Evolutionary conservation across 1,140 invertebrate species (phyloP).

Genomic region (Habropoda laboriosa): DNA sequence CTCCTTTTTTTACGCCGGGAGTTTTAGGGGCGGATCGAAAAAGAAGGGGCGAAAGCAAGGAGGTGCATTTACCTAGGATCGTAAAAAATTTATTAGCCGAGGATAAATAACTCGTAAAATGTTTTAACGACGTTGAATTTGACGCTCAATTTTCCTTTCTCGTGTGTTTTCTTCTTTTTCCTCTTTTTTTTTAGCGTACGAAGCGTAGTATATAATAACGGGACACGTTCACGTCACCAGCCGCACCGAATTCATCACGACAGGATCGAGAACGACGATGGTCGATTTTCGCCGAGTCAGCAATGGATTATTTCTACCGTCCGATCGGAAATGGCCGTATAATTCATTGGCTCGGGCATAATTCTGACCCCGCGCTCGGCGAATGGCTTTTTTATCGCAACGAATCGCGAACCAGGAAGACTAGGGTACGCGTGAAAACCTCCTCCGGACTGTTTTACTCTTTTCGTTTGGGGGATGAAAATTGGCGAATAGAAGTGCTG

Average conservation of each 20-base stretch:
- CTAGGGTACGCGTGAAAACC: background rate
- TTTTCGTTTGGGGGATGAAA: background rate
- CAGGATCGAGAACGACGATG: background rate
- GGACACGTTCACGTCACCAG: background rate
- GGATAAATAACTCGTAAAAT: background rate
- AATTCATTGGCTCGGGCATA: constrained; percentile 41
- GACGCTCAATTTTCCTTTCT: background rate
- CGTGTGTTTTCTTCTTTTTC: no score
- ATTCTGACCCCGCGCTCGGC: constrained; percentile 13
- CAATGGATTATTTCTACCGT: constrained; percentile 35
- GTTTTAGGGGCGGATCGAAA: background rate
- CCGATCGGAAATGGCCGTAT: constrained; percentile 37
- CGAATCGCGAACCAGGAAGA: background rate
- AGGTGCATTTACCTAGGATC: background rate
- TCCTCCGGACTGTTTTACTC: background rate
- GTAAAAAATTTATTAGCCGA: background rate
- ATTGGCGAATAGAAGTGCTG: background rate
- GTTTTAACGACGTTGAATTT: background rate
- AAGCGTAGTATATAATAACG: background rate
- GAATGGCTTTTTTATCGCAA: constrained; percentile 18
- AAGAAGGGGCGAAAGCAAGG: background rate
- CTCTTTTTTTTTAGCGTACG: background rate
- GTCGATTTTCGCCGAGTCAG: constrained; percentile 39
- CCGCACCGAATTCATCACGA: background rate
- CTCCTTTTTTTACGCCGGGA: no score